Evolutionary conservation across 2,113 vertebrate species (phyloP).

Genomic region (Apteryx mantelli): DNA sequence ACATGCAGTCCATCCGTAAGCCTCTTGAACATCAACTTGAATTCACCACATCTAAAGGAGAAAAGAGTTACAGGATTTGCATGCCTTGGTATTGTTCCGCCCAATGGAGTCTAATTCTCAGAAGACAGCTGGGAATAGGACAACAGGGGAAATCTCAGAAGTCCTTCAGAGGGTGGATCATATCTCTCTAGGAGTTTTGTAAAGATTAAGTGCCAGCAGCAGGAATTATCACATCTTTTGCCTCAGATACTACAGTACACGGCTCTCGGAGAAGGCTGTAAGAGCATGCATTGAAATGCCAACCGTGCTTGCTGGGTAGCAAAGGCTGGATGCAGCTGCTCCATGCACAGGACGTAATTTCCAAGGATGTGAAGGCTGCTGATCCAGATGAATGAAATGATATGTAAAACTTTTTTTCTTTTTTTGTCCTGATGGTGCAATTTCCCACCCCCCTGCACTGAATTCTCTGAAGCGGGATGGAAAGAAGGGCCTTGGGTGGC

Average conservation of each 20-base stretch:
- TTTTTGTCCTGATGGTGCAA: background rate
- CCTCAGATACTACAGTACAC: background rate
- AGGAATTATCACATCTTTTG: background rate
- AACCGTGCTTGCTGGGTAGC: fast-evolving
- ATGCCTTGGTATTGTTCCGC: constrained; percentile 12
- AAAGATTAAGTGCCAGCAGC: background rate
- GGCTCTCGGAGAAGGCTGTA: background rate
- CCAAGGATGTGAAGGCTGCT: background rate
- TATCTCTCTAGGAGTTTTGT: background rate
- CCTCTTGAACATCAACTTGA: constrained; percentile 56
- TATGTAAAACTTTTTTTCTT: background rate
- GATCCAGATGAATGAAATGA: background rate
- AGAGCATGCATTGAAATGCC: background rate
- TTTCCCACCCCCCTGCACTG: background rate
- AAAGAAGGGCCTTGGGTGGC: background rate
- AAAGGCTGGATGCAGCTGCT: fast-evolving
- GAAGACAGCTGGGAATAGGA: background rate
- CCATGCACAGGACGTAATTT: background rate
- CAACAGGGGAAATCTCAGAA: background rate
- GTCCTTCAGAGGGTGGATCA: background rate
- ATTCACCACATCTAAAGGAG: constrained; percentile 53
- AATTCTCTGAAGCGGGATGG: background rate
- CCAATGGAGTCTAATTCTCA: background rate
- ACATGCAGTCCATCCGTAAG: constrained; percentile 24
- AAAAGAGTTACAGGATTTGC: constrained; percentile 52